Conservation (phyloP, 2,888 invertebrate genomes). For the Dicranocentrus wangi region DNA sequence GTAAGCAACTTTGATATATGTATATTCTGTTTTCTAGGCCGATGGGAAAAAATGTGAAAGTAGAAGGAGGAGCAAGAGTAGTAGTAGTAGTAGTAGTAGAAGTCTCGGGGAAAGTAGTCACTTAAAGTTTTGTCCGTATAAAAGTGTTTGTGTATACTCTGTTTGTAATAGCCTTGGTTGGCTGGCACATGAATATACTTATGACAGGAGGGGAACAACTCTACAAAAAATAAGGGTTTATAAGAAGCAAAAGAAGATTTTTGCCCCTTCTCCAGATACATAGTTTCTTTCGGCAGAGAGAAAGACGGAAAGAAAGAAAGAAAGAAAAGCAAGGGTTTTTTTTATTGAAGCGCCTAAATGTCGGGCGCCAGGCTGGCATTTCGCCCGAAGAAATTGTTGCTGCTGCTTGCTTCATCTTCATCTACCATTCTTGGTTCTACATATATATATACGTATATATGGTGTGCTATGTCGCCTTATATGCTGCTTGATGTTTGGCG, state of each 20-base stretch:
- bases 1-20: constrained; percentile 23
- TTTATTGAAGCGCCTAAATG: constrained; percentile 73
- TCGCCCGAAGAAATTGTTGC: constrained; percentile 72
- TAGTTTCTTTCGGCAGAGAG: background rate
- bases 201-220: constrained; percentile 7
- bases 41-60: background rate
- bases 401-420: constrained; percentile 54
- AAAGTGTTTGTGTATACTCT: constrained; percentile 21
- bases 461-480: too few relatives aligned
- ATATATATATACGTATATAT: background rate
- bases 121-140: constrained; percentile 36
- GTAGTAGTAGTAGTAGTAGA: too few relatives aligned
- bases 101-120: constrained; percentile 23
- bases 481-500: background rate
- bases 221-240: too few relatives aligned
- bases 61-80: background rate
- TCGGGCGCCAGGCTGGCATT: constrained; percentile 73
- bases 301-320: constrained; percentile 55
- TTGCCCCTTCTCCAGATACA: background rate
- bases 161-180: background rate
- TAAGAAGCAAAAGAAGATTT: too few relatives aligned
- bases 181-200: constrained; percentile 6
- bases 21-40: background rate
- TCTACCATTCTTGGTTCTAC: constrained; percentile 6
- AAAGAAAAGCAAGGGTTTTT: constrained; percentile 66